Base-by-base conservation (phyloP, 2,113 vertebrate genomes). In the Cryptomyrus ogoouensis region DNA sequence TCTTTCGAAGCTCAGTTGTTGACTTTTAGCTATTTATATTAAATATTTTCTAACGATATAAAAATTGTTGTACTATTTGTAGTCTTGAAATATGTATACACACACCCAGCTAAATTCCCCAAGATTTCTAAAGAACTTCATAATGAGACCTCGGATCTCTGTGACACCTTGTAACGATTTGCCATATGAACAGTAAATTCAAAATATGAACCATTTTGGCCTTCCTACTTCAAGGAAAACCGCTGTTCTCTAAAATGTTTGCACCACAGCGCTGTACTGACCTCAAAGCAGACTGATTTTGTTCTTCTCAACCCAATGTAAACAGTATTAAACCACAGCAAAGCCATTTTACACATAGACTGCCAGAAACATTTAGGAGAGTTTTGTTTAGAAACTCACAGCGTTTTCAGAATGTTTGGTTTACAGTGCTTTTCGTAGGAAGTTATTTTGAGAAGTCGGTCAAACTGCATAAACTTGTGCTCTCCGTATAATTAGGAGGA, bases 401-500 rank as follows among this genome's bases (percentile, higher is more conserved):
- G n/a, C 3, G 85, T 53, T 87, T 70, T 74, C 15, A 50, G 58
- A 42, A 24, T 42, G 24, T 62, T 80, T 89, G 70, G 42, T 31
- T 80, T 89, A 21, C 50, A 46, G 10, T 8, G 88, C 83, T 90
- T 90, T 92, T 93, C 83, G 90, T 74, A 92, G 88, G 19, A 56
- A 56, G 87, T 91, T 95, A 95, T 95, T 95, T 93, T 89, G 52
- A 94, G 91, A 84, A 42, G 88, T 91, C 93, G 93, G 92, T 89
- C 92, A 91, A 90, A 94, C 91, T 93, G 93, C 91, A 92, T 93
- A 94, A 94, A 95, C 92, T 93, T 90, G 91, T 91, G 92, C 91
- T 92, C 27, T 56, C 94, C 94, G 94, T 95, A 93, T 96, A 93
- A 96, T 96, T 96, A 96, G 66, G 62, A 93, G 90, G 91, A 92